Evolutionary conservation across 2,888 invertebrate genomes (phyloP), one percentile per base, ranked within the genome.

Genomic region (Stenodema calcarata): DNA sequence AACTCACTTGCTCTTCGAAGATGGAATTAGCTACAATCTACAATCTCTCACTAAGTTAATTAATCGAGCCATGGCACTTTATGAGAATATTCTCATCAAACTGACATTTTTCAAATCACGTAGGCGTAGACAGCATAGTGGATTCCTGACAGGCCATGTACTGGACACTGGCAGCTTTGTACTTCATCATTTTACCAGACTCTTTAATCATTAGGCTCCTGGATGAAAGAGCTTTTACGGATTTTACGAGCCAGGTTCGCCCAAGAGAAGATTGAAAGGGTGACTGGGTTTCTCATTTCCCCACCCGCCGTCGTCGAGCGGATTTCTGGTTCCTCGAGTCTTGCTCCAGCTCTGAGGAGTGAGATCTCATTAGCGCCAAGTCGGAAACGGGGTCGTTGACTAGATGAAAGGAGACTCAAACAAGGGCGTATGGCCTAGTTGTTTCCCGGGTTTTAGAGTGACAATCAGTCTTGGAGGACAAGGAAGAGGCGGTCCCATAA

Each of bases 401-500:
- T 42, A 70, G 75, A 70, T 83, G 73, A 83, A 73, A 83, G 83
- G 83, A 50, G 28, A 50, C 30, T 47, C 80, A 47, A 30, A 42
- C 78, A 41, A 27, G 50, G 80, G 80, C 44, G 80, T 50, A 80
- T 50, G 80, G 50, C 80, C 80, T 80, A 80, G 80, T 80, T 80
- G 80, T 80, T 80, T 50, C 50, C 76, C 76, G 47, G 47, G 80
- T 47, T 47, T 47, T 27, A 47, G 47, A 80, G 82, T 82, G 82
- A 82, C 82, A 82, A 82, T 82, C 82, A 82, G 82, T 69, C 82
- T 62, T 69, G 70, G 69, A 69, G 82, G 82, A 82, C 82, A 82
- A 82, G 82, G 82, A 82, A 82, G 82, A 82, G 82, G 82, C 62
- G 82, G 82, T 82, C 27, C 82, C 70, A 54, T 80, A 82, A 82